These are phyloP conservation scores for Entomobrya proxima DNA, from an alignment of 2,888 invertebrate genomes.

Conservation along the genomic window DNA sequence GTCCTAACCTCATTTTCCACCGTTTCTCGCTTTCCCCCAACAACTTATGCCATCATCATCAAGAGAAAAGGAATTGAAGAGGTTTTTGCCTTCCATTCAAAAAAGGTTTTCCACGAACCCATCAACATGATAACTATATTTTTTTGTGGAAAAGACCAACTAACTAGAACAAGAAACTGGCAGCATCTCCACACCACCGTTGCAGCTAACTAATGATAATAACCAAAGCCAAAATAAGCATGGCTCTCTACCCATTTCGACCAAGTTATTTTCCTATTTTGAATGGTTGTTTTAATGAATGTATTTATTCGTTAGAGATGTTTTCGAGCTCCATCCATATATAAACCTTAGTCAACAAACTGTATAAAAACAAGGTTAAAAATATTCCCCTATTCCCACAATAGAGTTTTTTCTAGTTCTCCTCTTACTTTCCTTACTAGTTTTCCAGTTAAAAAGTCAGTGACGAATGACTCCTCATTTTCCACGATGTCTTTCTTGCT, in stretches of 20 bases:
- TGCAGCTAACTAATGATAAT: not conserved
- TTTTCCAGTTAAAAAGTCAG: conserved; percentile 68
- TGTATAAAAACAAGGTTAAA: conserved; percentile 51
- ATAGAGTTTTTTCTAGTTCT: conserved; percentile 37
- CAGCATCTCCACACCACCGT: not conserved
- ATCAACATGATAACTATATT: not conserved
- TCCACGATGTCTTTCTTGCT: conserved; percentile 41
- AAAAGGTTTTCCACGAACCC: not conserved
- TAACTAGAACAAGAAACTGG: not conserved
- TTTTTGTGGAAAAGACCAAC: not conserved
- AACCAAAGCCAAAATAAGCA: not conserved
- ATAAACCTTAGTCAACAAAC: not conserved
- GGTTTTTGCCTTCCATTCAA: not conserved
- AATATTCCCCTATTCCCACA: conserved; percentile 58
- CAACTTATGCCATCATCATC: conserved; percentile 50
- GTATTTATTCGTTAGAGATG: too few relatives aligned
- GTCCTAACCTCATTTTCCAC: conserved; percentile 61
- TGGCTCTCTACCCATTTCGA: not conserved
- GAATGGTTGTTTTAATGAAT: too few relatives aligned
- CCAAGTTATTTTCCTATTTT: not conserved
- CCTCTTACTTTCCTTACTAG: not conserved
- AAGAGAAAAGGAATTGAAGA: conserved; percentile 13
- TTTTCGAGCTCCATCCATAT: not conserved
- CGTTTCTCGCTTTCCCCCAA: conserved; percentile 53
- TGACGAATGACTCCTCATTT: conserved; percentile 70